These are phyloP conservation scores for Teleogryllus oceanicus DNA, from an alignment of 2,888 invertebrate species.

Conservation along the genomic window DNA sequence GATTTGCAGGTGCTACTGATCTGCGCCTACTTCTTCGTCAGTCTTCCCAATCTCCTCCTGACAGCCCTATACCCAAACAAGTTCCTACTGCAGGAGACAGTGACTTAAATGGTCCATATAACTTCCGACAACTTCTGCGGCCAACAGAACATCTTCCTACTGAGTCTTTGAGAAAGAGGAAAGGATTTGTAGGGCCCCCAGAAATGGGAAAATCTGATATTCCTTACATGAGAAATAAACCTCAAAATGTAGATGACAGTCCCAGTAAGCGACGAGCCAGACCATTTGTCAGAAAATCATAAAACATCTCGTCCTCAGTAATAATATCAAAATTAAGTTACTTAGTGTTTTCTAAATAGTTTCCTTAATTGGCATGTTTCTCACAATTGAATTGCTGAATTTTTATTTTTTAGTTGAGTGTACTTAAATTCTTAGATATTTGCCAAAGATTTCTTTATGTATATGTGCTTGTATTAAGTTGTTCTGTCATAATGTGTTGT, in stretches of 20 bases:
- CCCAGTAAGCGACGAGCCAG: slow-evolving; percentile 34
- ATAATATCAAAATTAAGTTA: neutral
- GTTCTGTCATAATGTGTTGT: too few relatives aligned
- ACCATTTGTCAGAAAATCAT: slow-evolving; percentile 28
- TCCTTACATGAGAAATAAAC: neutral
- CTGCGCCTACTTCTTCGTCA: slow-evolving; percentile 51
- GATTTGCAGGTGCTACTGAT: slow-evolving; percentile 51
- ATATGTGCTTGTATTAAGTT: too few relatives aligned
- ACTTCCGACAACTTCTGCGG: slow-evolving; percentile 62
- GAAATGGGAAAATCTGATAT: slow-evolving; percentile 11
- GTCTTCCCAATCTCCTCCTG: slow-evolving; percentile 36
- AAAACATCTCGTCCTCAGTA: neutral
- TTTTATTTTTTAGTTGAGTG: too few relatives aligned
- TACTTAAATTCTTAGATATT: too few relatives aligned
- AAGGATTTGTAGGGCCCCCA: slow-evolving; percentile 46
- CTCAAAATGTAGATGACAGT: slow-evolving; percentile 27
- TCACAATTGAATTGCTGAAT: too few relatives aligned
- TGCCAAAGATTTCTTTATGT: too few relatives aligned
- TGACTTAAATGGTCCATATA: slow-evolving; percentile 63
- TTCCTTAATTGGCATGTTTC: too few relatives aligned
- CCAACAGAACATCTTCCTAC: slow-evolving; percentile 65
- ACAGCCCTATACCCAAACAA: slow-evolving; percentile 45
- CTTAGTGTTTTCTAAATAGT: neutral
- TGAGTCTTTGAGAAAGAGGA: slow-evolving; percentile 63
- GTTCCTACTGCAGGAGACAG: slow-evolving; percentile 31